Conservation (phyloP, 1,140 invertebrate genomes). For the Cotesia vestalis region DNA sequence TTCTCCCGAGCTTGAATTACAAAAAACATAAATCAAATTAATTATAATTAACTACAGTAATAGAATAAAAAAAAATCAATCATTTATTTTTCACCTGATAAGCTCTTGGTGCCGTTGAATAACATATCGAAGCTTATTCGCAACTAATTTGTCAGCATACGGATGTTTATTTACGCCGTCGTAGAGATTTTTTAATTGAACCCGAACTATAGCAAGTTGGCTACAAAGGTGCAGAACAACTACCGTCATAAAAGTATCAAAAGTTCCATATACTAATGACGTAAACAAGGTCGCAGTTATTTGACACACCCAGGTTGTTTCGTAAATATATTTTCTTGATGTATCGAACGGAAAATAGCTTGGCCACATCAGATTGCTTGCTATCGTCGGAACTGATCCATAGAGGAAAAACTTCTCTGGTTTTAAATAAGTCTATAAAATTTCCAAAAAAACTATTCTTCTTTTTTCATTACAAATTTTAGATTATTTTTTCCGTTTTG, state of each 20-base stretch:
- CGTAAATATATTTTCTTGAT: constrained; percentile 21
- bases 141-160: background rate
- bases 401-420: too few species aligned
- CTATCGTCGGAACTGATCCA: background rate
- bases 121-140: background rate
- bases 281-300: constrained; percentile 16
- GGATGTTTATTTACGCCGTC: background rate
- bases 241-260: constrained; percentile 34
- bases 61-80: too few species aligned
- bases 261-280: constrained; percentile 15
- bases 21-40: constrained; percentile 3
- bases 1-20: constrained; percentile 22
- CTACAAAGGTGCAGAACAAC: constrained; percentile 32
- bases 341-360: constrained; percentile 32
- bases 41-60: background rate
- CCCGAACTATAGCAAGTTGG: constrained; percentile 33
- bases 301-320: constrained; percentile 31
- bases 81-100: background rate
- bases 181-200: constrained; percentile 22
- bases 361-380: background rate
- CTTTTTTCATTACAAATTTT: too few species aligned
- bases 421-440: too few species aligned
- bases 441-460: too few species aligned
- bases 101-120: background rate
- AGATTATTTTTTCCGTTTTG: too few species aligned